Evolutionary conservation across 1,140 invertebrate genomes (phyloP).

Genomic region (Mya arenaria): DNA sequence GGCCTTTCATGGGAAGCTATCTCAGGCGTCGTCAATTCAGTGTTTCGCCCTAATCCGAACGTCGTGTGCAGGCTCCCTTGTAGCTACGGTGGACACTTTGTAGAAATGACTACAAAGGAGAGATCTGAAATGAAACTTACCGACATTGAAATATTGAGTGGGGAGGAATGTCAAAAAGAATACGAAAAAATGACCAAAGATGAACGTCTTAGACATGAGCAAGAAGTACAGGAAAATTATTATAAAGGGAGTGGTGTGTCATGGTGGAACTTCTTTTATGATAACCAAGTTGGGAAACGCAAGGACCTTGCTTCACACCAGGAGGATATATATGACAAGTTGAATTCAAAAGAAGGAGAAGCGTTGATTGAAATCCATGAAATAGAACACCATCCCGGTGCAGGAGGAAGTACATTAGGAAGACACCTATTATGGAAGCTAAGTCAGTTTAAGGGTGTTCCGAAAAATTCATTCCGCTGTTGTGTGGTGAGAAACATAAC

Average conservation of each 20-base stretch:
- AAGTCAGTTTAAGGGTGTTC: conserved; percentile 26
- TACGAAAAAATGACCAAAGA: neutral
- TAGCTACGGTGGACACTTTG: neutral
- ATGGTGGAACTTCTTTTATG: conserved; percentile 44
- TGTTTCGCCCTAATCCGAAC: neutral
- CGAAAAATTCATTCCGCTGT: conserved; percentile 21
- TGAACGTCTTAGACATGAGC: neutral
- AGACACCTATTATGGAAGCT: conserved; percentile 23
- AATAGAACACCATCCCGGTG: conserved; percentile 32
- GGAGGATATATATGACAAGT: conserved; percentile 6
- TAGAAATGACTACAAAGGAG: conserved; percentile 28
- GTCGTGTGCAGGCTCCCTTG: conserved; percentile 11
- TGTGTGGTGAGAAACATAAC: conserved; percentile 19
- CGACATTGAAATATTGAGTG: conserved; percentile 29
- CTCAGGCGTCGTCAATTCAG: conserved; percentile 8
- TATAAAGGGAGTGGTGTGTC: conserved; percentile 16
- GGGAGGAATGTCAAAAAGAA: conserved; percentile 24
- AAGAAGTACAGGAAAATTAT: neutral
- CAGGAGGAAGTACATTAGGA: conserved; percentile 32
- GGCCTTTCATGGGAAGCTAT: neutral
- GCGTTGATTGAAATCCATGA: neutral
- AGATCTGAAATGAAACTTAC: conserved; percentile 1
- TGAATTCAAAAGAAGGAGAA: neutral
- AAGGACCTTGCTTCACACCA: neutral
- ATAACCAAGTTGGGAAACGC: conserved; percentile 23